Base-by-base conservation (phyloP, 1,140 invertebrate species). In the Drosophila azteca region DNA sequence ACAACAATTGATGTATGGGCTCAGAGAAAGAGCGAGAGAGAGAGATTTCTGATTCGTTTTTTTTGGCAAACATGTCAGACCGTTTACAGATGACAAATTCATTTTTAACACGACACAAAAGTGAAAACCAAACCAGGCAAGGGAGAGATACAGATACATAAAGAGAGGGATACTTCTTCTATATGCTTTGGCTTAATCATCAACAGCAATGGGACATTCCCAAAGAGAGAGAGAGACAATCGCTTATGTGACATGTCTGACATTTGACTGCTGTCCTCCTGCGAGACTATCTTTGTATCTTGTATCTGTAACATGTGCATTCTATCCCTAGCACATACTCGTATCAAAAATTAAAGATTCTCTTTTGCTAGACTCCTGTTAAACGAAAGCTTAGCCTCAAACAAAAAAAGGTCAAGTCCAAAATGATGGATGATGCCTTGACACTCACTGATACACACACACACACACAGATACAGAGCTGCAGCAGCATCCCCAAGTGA, bases 371-470 rank as follows among this genome's bases (percentile, higher is more conserved):
- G 67, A 58, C 67, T 39, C 65, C 65, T 68, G 67, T 79, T 90
- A 81, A 88, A 80, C 80, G 84, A 58, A 79, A 89, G 88, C 74
- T 77, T 79, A 79, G 73, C 55, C 63, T 49, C 31, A 13, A 48
- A 44, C 20, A 62, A 71, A 90, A 90, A 90, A 91, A 91, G 90
- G 90, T 91, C 90, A 91, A 91, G 82, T 88, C 90, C 90, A 84
- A 78, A 90, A 91, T 91, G 90, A 91, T 91, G 90, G 90, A 91
- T 91, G 90, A 90, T 91, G 66, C 71, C 67, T 80, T 87, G 79
- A 76, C 79, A 88, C 74, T 76, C 79, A 46, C 77, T 41, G 60
- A 31, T 59, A 44, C 70, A 50, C 72, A 41, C 49, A 45, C 35
- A 54, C 43, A 44, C 59, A 17, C 63, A 63, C 26, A 55, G 26